phyloP scores from a whole-genome alignment of 2,113 vertebrate genomes.

The Ctenomys sociabilis region DNA sequence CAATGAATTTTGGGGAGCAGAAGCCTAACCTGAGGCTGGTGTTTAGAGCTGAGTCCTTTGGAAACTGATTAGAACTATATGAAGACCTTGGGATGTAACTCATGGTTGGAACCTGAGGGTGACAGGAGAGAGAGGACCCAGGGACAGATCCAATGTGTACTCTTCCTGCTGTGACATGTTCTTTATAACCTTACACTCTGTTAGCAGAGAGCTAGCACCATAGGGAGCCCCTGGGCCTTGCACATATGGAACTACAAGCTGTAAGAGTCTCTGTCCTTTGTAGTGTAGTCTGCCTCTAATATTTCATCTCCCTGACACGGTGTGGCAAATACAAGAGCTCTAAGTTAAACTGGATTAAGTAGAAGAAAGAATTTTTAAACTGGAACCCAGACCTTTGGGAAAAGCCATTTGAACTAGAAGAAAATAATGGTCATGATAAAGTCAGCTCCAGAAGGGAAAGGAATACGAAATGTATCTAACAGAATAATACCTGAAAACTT shows the following conservation, averaged over 20 bases:
- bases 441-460: background rate
- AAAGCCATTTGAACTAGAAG: background rate
- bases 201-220: background rate
- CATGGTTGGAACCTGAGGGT: background rate
- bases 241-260: background rate
- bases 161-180: background rate
- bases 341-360: background rate
- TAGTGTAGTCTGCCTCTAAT: background rate
- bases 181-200: background rate
- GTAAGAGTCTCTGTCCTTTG: background rate
- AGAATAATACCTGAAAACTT: background rate
- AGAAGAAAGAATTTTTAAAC: background rate
- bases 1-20: background rate
- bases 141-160: background rate
- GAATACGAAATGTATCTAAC: background rate
- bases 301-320: background rate
- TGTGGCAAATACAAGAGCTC: background rate
- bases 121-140: background rate
- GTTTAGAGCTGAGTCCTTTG: background rate
- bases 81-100: background rate
- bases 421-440: background rate
- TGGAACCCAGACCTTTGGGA: background rate
- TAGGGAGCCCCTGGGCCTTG: background rate
- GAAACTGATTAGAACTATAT: background rate
- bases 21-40: background rate